A percentile compares a stretch with the other conserved stretches of the same genome.
Evolutionary conservation across 2,113 vertebrate genomes (phyloP).

Genomic region (Forbesichthys papilliferus): DNA sequence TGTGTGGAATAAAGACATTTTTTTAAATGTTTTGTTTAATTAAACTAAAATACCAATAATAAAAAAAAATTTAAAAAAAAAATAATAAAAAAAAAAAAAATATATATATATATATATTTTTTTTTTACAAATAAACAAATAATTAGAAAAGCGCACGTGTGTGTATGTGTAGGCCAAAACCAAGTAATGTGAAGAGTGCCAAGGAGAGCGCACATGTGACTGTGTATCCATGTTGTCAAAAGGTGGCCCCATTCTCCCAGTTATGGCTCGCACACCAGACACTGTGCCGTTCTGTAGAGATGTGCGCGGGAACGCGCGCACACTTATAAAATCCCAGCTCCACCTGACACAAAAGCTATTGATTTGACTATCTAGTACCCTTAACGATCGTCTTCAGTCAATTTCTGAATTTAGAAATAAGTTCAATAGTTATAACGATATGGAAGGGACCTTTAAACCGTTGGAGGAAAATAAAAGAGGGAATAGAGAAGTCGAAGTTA

Average conservation of each 20-base stretch:
- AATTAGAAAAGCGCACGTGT: not conserved
- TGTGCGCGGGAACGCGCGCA: slow-evolving; percentile 19
- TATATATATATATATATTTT: not conserved
- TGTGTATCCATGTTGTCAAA: slow-evolving; percentile 78
- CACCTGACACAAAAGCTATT: slow-evolving; percentile 75
- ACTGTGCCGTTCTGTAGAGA: slow-evolving; percentile 26
- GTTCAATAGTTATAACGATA: slow-evolving; percentile 79
- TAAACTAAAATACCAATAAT: not conserved
- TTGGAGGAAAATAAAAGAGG: slow-evolving; percentile 17
- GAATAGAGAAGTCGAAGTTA: slow-evolving; percentile 13
- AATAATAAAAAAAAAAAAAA: not conserved
- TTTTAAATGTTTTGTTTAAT: no score
- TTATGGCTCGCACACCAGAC: slow-evolving; percentile 65
- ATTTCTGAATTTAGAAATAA: slow-evolving; percentile 79
- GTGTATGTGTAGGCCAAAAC: slow-evolving; percentile 7
- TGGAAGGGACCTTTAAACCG: slow-evolving; percentile 75
- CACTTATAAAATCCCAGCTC: slow-evolving; percentile 23
- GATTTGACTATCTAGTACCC: slow-evolving; percentile 81
- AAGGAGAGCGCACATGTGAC: slow-evolving; percentile 34
- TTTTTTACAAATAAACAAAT: not conserved
- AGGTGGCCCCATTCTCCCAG: slow-evolving; percentile 82
- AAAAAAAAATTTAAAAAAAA: not conserved
- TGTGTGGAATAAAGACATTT: not conserved
- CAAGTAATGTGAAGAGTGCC: slow-evolving; percentile 5
- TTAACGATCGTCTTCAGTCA: slow-evolving; percentile 79